These are phyloP conservation scores for Xyliphius kryptos DNA, from an alignment of 2,113 vertebrate genomes.

Conservation along the genomic window DNA sequence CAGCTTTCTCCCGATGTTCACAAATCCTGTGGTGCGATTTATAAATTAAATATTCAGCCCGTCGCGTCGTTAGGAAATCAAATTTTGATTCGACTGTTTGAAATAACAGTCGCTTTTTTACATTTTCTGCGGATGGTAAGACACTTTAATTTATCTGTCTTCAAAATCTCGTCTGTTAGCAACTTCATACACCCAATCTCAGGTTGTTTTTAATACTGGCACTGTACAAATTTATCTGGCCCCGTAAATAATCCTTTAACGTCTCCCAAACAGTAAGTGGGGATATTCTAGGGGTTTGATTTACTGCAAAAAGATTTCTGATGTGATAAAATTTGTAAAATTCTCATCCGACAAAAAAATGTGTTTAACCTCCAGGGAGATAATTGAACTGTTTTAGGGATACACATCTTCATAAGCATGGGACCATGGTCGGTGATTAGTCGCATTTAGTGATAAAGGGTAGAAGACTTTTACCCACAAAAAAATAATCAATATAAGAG, in stretches of 20 bases:
- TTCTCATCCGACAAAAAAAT: not conserved
- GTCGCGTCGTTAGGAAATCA: too few relatives aligned
- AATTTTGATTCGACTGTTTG: too few relatives aligned
- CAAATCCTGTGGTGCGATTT: too few relatives aligned
- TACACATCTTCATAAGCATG: not conserved
- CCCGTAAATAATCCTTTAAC: not conserved
- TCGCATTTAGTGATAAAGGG: not conserved
- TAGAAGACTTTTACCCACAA: not conserved
- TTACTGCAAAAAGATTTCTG: not conserved
- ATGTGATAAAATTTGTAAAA: not conserved
- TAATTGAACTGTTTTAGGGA: not conserved
- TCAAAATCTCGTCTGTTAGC: too few relatives aligned
- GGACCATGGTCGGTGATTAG: slow-evolving; percentile 7
- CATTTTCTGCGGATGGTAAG: too few relatives aligned
- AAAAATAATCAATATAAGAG: not conserved
- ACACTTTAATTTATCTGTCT: too few relatives aligned
- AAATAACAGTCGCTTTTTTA: too few relatives aligned
- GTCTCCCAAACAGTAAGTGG: not conserved
- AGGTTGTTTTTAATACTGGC: too few relatives aligned
- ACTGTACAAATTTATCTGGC: not conserved
- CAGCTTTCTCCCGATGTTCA: too few relatives aligned
- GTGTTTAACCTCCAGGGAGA: not conserved
- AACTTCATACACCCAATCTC: too few relatives aligned
- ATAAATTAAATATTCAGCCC: too few relatives aligned
- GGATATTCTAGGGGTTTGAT: not conserved